Base-by-base conservation (phyloP, 2,113 vertebrate genomes). In the Formicarius rufipectus region DNA sequence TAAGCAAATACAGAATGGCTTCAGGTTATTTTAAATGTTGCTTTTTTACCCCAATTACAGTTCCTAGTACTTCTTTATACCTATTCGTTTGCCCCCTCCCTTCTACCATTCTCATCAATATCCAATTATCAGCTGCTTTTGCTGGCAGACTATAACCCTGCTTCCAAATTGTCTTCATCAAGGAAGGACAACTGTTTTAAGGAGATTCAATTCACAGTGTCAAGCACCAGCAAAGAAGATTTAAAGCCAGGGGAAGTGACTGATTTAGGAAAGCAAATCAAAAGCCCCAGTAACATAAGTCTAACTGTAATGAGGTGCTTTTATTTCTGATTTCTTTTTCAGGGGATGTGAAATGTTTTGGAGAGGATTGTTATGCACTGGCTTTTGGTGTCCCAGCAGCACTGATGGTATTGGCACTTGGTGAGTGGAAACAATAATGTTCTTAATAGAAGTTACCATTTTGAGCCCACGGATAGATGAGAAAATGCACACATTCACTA, bases 291-390 rank as follows among this genome's bases (percentile, higher is more conserved):
- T 86, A 85, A 55, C 58, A 37, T 87, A 80, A 71, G n/a, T 82
- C 88, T 97, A 77, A 52, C 30, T 66, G 59, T 93, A 86, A 90
- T 71, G 42, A 89, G 45, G 35, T 87, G 37, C n/a, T 88, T 92
- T 89, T 80, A 52, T 93, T 95, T 87, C 49, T 91, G 75, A 50
- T 24, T 85, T 50, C 80, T 84, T 89, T 92, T 95, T 77, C 97
- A 99, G 99, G 99, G 68, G 98, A 99, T 72, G 99, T 99, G 67
- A 95, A 99, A 85, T 99, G 99, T 97, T 99, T 99, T 76, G 99
- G 98, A 17, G 97, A 96, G 13, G 99, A 99, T 93, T 99, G 99
- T 94, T 99, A 99, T 12, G 99, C 99, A 27, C 59, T 99, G 96
- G 99, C 99, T 87, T 99, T 99, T 87, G 99, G 99, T 4, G 98